These are phyloP conservation scores for Tribolium freemani DNA, from an alignment of 2,888 invertebrate genomes.

Conservation along the genomic window DNA sequence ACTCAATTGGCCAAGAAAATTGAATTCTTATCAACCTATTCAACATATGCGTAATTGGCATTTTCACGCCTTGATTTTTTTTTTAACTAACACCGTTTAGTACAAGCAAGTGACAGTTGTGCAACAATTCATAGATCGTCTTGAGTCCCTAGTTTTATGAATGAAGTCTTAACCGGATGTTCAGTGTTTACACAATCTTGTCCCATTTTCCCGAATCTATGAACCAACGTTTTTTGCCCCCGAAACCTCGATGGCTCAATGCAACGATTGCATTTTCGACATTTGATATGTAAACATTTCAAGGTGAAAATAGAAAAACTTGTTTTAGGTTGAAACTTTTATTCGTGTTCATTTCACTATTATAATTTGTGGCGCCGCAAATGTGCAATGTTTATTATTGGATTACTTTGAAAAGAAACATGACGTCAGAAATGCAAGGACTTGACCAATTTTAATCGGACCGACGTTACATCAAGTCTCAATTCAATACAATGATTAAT, in stretches of 20 bases:
- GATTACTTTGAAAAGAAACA: neutral
- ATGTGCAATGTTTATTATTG: neutral
- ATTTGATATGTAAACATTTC: neutral
- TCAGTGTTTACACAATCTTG: conserved; percentile 6
- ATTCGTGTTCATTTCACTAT: neutral
- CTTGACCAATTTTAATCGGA: neutral
- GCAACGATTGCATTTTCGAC: neutral
- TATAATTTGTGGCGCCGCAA: neutral
- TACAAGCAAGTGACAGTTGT: too few relatives aligned
- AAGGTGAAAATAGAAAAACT: neutral
- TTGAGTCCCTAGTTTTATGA: neutral
- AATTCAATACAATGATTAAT: neutral
- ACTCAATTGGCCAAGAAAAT: too few relatives aligned
- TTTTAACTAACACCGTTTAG: too few relatives aligned
- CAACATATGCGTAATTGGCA: too few relatives aligned
- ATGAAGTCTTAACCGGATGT: conserved; percentile 20
- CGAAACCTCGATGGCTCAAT: neutral
- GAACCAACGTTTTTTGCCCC: neutral
- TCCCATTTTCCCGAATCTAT: neutral
- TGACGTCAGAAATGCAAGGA: neutral
- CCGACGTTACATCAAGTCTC: neutral
- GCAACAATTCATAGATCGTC: neutral
- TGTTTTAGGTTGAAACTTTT: neutral
- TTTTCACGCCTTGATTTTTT: neutral
- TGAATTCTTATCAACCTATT: too few relatives aligned